Conservation (phyloP, 1,140 invertebrate species). For the Parasteatoda tepidariorum region DNA sequence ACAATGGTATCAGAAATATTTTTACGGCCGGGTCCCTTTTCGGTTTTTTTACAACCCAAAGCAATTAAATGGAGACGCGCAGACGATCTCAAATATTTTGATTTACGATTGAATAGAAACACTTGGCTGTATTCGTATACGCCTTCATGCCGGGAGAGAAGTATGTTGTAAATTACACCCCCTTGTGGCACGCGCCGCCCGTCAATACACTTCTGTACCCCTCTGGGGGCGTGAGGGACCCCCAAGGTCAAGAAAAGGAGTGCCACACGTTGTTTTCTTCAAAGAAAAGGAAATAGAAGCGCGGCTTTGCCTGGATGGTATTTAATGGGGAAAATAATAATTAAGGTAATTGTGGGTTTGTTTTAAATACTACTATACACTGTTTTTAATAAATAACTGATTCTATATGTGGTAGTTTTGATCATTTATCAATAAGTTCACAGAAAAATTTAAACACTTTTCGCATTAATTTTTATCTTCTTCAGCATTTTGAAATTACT, state of each 20-base stretch:
- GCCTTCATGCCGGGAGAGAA: not conserved
- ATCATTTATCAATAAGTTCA: not conserved
- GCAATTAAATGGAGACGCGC: too few relatives aligned
- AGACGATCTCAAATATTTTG: too few relatives aligned
- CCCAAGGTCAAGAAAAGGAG: not conserved
- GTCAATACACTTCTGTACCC: not conserved
- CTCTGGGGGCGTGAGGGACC: not conserved
- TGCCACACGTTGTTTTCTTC: not conserved
- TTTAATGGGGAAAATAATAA: not conserved
- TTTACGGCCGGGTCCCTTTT: too few relatives aligned
- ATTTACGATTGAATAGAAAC: too few relatives aligned
- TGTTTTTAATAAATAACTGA: not conserved
- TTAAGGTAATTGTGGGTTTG: not conserved
- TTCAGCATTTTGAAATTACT: too few relatives aligned
- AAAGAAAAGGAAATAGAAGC: too few relatives aligned
- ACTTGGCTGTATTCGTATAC: not conserved
- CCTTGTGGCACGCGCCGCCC: not conserved
- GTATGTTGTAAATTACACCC: slow-evolving; percentile 6
- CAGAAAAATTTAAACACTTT: not conserved
- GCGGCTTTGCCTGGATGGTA: too few relatives aligned
- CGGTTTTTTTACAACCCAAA: too few relatives aligned
- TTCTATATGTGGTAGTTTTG: too few relatives aligned
- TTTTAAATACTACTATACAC: not conserved
- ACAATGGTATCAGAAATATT: too few relatives aligned
- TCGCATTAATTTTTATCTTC: not conserved